phyloP scores from a whole-genome alignment of 2,113 vertebrate genomes.

The Sigmodon hispidus region DNA sequence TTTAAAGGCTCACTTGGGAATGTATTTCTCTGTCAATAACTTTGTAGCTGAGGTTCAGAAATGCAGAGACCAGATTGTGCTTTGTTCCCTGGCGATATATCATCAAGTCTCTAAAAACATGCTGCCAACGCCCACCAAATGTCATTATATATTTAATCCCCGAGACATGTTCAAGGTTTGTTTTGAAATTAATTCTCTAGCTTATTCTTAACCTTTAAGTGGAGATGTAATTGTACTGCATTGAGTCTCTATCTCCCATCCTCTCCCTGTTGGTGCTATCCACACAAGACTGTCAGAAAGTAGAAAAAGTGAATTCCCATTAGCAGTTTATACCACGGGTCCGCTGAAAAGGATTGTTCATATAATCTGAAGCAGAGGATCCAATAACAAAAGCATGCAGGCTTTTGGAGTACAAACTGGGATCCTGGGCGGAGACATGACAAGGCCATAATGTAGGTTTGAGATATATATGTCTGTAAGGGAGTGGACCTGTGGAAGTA shows the following conservation, averaged over 20 bases:
- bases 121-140: constrained; percentile 81
- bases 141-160: constrained; percentile 83
- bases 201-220: not conserved
- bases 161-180: constrained; percentile 82
- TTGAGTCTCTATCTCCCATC: not conserved
- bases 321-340: not conserved
- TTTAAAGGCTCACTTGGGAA: constrained; percentile 77
- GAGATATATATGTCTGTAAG: not conserved
- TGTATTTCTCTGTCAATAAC: constrained; percentile 72
- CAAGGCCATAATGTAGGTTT: not conserved
- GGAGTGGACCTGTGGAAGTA: not conserved
- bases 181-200: not conserved
- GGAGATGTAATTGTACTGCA: not conserved
- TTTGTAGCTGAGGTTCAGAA: constrained; percentile 79
- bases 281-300: not conserved
- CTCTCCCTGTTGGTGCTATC: not conserved
- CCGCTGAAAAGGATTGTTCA: not conserved
- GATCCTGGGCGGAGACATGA: not conserved
- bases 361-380: not conserved
- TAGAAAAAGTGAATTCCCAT: not conserved
- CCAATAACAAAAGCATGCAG: not conserved
- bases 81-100: constrained; percentile 77
- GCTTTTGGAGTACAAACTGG: not conserved
- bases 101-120: constrained; percentile 67
- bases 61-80: constrained; percentile 54